phyloP scores from a whole-genome alignment of 2,888 invertebrate genomes.

The Drosophila kambysellisi region DNA sequence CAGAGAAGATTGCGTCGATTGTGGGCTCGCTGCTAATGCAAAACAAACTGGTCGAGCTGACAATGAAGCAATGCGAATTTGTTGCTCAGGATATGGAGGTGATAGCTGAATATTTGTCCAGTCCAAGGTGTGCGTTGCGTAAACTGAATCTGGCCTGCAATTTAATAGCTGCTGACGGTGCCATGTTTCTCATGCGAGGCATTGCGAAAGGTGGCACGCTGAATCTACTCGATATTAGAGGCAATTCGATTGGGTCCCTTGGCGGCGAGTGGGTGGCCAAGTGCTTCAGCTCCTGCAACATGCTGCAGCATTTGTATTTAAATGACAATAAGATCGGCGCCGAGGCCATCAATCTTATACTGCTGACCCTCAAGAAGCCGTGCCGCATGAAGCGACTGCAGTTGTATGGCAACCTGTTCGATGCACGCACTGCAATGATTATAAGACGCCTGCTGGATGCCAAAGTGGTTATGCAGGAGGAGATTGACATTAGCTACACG shows the following conservation, averaged over 20 bases:
- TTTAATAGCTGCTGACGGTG: slow-evolving; percentile 77
- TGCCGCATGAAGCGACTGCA: slow-evolving; percentile 65
- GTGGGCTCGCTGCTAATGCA: slow-evolving; percentile 80
- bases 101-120: slow-evolving; percentile 76
- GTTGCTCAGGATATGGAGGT: slow-evolving; percentile 78
- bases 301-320: slow-evolving; percentile 73
- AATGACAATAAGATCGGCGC: slow-evolving; percentile 76
- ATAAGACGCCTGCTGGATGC: slow-evolving; percentile 75
- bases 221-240: slow-evolving; percentile 73
- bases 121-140: slow-evolving; percentile 44
- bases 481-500: slow-evolving; percentile 69
- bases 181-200: slow-evolving; percentile 70
- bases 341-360: slow-evolving; percentile 67
- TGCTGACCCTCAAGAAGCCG: slow-evolving; percentile 79
- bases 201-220: slow-evolving; percentile 60
- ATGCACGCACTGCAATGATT: slow-evolving; percentile 65
- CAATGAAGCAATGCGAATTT: slow-evolving; percentile 79
- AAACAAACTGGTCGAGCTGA: slow-evolving; percentile 74
- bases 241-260: slow-evolving; percentile 75
- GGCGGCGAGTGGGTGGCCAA: slow-evolving; percentile 82
- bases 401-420: slow-evolving; percentile 78
- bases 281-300: slow-evolving; percentile 67
- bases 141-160: slow-evolving; percentile 77
- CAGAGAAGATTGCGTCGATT: slow-evolving; percentile 70
- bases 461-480: slow-evolving; percentile 62